phyloP scores from a whole-genome alignment of 2,888 invertebrate genomes.

The Omphaloscelis lunosa region DNA sequence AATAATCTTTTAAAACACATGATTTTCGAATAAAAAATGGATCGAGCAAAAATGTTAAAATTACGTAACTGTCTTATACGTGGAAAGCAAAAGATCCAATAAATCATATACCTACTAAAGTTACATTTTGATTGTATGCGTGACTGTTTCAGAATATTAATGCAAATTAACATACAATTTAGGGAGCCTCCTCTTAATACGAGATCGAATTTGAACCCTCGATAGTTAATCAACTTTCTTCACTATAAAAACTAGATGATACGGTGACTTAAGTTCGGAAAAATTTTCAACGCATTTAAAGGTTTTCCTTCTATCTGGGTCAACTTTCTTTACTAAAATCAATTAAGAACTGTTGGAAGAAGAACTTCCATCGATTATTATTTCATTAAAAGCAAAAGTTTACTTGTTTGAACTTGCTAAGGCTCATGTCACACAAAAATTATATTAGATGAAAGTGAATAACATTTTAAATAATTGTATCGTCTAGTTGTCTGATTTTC shows the following conservation, averaged over 20 bases:
- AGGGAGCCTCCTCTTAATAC: not conserved
- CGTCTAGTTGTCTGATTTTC: not conserved
- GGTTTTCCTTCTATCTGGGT: not conserved
- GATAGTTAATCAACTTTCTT: not conserved
- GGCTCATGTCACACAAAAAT: not conserved
- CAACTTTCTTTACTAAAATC: constrained; percentile 8
- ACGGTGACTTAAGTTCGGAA: constrained; percentile 14
- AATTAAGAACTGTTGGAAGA: constrained; percentile 12
- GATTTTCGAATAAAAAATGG: no score
- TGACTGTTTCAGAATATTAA: no score
- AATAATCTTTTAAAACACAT: no score
- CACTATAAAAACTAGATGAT: constrained; percentile 30
- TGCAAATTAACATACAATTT: no score
- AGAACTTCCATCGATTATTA: constrained; percentile 37
- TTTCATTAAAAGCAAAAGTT: constrained; percentile 26
- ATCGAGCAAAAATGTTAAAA: no score
- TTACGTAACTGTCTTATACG: no score
- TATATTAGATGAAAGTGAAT: not conserved
- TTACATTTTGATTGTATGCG: no score
- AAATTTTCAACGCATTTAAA: constrained; percentile 10
- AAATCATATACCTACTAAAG: no score
- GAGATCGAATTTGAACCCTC: not conserved
- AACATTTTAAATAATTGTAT: not conserved
- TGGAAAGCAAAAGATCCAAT: no score
- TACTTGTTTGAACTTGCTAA: not conserved